A percentile compares a stretch with the other conserved stretches of the same genome.
Conservation (phyloP, 2,888 invertebrate species). For the Piscicola geometra region DNA sequence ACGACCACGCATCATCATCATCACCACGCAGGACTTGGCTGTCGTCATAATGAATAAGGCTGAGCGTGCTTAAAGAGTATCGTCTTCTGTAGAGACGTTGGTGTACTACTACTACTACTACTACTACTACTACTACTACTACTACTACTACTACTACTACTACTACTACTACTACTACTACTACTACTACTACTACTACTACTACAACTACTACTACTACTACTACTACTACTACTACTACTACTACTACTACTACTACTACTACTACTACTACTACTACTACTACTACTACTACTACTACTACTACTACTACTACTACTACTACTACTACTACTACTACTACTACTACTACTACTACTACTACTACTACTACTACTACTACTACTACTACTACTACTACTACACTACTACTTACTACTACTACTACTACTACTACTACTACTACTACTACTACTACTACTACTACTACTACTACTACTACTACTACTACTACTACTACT, state of each 20-base stretch:
- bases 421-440: slow-evolving; percentile 28
- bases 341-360: slow-evolving; percentile 7
- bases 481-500: background rate
- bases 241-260: no score
- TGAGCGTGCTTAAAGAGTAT: background rate
- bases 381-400: slow-evolving; percentile 21
- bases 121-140: slow-evolving; percentile 30
- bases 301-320: no score
- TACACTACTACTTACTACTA: background rate
- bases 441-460: background rate
- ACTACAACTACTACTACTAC: no score
- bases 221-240: no score
- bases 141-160: slow-evolving; percentile 30
- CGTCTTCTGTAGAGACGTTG: background rate
- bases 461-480: background rate
- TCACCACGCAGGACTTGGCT: background rate
- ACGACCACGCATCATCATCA: no score
- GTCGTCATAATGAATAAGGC: background rate
- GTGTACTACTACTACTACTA: slow-evolving; percentile 27
- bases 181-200: slow-evolving; percentile 13
- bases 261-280: no score
- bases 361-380: slow-evolving; percentile 15
- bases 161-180: slow-evolving; percentile 31
- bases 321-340: background rate
- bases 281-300: no score